Evolutionary conservation across 2,113 vertebrate species (phyloP), one percentile per base, ranked within the genome.

Genomic region (Poeciliopsis occidentalis): DNA sequence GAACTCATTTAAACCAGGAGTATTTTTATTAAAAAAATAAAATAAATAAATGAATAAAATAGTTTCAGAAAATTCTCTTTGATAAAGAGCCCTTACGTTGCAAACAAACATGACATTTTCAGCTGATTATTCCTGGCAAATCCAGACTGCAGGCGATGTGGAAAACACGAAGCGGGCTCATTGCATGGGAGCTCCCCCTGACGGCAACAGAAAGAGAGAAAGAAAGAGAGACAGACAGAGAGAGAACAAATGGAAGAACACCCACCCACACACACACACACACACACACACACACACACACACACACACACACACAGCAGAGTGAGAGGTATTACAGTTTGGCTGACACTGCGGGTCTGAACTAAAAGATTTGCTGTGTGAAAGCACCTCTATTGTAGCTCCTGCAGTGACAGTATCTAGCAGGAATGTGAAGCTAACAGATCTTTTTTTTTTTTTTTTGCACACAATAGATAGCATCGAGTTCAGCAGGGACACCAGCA

Each of bases 401-500:
- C 79, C 78, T 73, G 70, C 77, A 80, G 85, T 92, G 92, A 93
- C 88, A 83, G 86, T 87, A 90, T 89, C 86, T 76, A 82, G 78
- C 67, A 86, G 92, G 92, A 93, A 92, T 93, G 91, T 92, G 85
- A 83, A 78, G 85, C 84, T 83, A 88, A 88, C 83, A 64, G 84
- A 75, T 75, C 75, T 80, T 82, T 80, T 88, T 83, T 82, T 75
- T n/a, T 76, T 75, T 80, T 80, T 80, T 85, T 83, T 79, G 68
- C 76, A 84, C 82, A 89, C 89, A 90, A 86, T 87, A 86, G 77
- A 88, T 69, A 82, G 19, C 77, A 82, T 80, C 61, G 68, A 71
- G 88, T 91, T 92, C 91, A 89, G 78, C 37, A 65, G 71, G 87
- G 87, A 86, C 89, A 88, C 75, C 67, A 63, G 76, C 68, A 64